Base-by-base conservation (phyloP, 2,888 invertebrate genomes). In the Drosophila lacicola region DNA sequence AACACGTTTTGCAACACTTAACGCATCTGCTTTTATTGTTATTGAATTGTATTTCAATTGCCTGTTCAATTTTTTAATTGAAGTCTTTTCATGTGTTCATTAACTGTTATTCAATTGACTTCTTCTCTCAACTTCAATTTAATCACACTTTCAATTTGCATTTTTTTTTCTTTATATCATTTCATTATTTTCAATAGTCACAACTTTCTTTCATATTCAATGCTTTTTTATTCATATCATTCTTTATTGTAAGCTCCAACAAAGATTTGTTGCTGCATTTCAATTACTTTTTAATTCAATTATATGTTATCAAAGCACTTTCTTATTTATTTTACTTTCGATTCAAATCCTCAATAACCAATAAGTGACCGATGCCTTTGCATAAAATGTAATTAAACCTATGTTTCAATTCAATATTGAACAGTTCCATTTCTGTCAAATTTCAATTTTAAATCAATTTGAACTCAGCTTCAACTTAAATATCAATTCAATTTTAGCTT, bases 161-260 rank as follows among this genome's bases (percentile, higher is more conserved):
- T 33, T 62, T 36, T 36, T 36, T 25, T 21, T 13, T 10, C 4
- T n/a, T 37, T 14, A 21, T n/a, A 5, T 37, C 14, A n/a, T 39
- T 29, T 19, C 42, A 21, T 29, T 29, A 8, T 29, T 5, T 49
- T 39, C 4, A 47, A 53, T 49, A 2, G 55, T 57, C 37, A 19
- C 13, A 45, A 58, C 77, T 74, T 76, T 64, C 73, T 34, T 60
- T 53, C 36, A 6, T 25, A 34, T 45, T 45, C 36, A 49, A 45
- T 4, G 8, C 37, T 53, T 39, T 51, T 29, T 29, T 11, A 29
- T 41, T 39, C 51, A 29, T 34, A 25, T 25, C 2, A 8, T 6
- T 4, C 25, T 25, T 25, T 25, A 25, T 2, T 0, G 25, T 25
- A 2, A 25, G 0, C 2, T 29, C 2, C 8, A 8, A 29, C 8